Percentiles rank a stretch among this genome's conserved stretches.
These are phyloP conservation scores for Parapsyche elsis DNA, from an alignment of 1,140 invertebrate genomes.

Conservation along the genomic window DNA sequence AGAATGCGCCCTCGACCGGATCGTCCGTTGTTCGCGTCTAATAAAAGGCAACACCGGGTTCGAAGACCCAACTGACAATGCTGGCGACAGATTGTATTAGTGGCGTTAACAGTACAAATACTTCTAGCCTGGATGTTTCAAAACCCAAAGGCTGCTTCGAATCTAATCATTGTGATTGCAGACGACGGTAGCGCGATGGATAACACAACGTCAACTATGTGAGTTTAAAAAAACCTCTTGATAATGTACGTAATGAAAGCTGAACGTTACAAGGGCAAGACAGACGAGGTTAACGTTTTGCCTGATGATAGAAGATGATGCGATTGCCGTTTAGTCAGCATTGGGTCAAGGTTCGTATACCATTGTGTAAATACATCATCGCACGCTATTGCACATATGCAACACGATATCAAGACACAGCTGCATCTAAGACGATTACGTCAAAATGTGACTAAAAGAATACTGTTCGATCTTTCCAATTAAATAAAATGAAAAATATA, in stretches of 20 bases:
- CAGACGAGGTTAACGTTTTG: conserved; percentile 30
- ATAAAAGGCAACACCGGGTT: background rate
- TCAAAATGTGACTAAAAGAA: conserved; percentile 7
- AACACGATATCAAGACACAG: conserved; percentile 27
- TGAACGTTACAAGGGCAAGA: background rate
- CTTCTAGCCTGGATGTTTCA: background rate
- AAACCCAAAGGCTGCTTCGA: background rate
- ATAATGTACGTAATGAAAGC: background rate
- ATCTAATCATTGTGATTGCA: background rate
- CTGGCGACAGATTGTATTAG: too few species aligned
- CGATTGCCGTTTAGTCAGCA: conserved; percentile 37
- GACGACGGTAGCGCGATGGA: background rate
- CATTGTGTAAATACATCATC: background rate
- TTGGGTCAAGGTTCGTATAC: conserved; percentile 38
- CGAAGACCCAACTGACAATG: background rate
- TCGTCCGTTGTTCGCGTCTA: background rate
- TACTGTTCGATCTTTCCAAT: conserved; percentile 9
- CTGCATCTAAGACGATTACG: conserved; percentile 36
- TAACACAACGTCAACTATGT: background rate
- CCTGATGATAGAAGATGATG: conserved; percentile 26
- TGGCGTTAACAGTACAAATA: too few species aligned
- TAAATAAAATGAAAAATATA: conserved; percentile 17
- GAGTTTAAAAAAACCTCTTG: background rate
- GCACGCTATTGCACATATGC: conserved; percentile 30
- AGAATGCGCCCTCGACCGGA: background rate